Percentiles rank a stretch among this genome's conserved stretches.
phyloP scores from a whole-genome alignment of 2,797 vertebrate genomes.

The Microchirus variegatus region DNA sequence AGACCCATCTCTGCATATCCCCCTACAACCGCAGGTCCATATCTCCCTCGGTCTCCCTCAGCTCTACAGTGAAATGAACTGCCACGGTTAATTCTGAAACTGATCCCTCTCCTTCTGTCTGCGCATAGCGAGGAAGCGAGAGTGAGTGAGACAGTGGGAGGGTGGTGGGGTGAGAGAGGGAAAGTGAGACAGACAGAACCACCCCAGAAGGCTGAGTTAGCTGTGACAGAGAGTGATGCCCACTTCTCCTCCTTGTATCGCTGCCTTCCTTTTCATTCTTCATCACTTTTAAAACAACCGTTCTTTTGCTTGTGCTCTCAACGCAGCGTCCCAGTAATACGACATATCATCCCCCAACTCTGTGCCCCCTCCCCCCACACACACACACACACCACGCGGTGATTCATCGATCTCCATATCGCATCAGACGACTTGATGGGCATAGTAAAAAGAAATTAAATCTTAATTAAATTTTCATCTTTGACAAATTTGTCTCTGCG shows the following conservation, averaged over 20 bases:
- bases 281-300: constrained; percentile 55
- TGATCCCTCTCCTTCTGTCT: constrained; percentile 79
- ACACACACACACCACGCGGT: constrained; percentile 41
- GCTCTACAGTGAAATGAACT: constrained; percentile 76
- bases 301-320: constrained; percentile 22
- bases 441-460: constrained; percentile 79
- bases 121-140: constrained; percentile 53
- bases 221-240: constrained; percentile 74
- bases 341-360: constrained; percentile 23
- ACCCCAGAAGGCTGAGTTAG: constrained; percentile 62
- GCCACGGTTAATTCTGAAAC: constrained; percentile 79
- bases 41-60: constrained; percentile 57
- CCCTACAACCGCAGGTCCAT: constrained; percentile 14
- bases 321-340: constrained; percentile 23
- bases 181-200: constrained; percentile 54
- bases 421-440: constrained; percentile 72
- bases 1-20: constrained; percentile 9
- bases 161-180: constrained; percentile 17
- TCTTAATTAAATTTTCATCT: constrained; percentile 82
- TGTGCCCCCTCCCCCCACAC: constrained; percentile 16
- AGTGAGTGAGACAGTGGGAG: constrained; percentile 56
- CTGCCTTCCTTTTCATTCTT: constrained; percentile 51
- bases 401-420: constrained; percentile 75
- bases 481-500: constrained; percentile 75
- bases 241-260: constrained; percentile 59